phyloP scores from a whole-genome alignment of 2,113 vertebrate genomes.

The Polypterus senegalus region DNA sequence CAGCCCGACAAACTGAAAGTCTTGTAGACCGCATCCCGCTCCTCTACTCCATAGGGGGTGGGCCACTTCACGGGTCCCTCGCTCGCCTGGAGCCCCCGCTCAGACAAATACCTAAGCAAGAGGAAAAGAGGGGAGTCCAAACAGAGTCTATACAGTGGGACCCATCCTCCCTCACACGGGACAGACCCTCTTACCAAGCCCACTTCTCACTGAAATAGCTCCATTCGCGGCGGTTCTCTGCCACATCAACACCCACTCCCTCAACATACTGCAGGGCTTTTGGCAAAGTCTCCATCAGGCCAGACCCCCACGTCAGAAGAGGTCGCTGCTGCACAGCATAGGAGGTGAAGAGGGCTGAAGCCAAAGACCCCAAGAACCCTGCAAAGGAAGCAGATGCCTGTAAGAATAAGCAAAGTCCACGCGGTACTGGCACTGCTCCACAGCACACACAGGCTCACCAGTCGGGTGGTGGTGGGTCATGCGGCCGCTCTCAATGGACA shows the following conservation, averaged over 20 bases:
- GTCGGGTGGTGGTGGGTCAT: conserved; percentile 74
- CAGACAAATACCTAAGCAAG: conserved; percentile 50
- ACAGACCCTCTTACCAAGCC: conserved; percentile 42
- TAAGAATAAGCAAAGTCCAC: too few relatives aligned
- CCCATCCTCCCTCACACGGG: background rate
- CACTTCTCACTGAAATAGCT: conserved; percentile 56
- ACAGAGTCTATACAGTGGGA: too few relatives aligned
- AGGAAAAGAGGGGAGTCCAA: background rate
- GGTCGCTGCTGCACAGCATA: conserved; percentile 54
- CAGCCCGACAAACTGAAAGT: conserved; percentile 57
- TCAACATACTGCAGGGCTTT: conserved; percentile 45
- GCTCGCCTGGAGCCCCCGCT: conserved; percentile 46
- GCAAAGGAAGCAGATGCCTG: background rate
- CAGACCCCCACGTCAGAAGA: conserved; percentile 51
- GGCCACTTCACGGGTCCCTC: conserved; percentile 41
- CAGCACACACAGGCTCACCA: conserved; percentile 19
- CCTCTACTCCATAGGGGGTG: conserved; percentile 32
- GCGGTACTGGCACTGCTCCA: too few relatives aligned
- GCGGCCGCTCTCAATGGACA: conserved; percentile 60
- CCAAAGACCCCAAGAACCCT: conserved; percentile 48
- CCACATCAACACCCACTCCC: conserved; percentile 28
- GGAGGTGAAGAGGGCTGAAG: conserved; percentile 53
- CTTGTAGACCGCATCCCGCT: conserved; percentile 52
- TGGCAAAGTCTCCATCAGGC: conserved; percentile 57
- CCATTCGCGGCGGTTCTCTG: conserved; percentile 54